These are phyloP conservation scores for Volucella zonaria DNA, from an alignment of 2,888 invertebrate genomes.

Conservation along the genomic window DNA sequence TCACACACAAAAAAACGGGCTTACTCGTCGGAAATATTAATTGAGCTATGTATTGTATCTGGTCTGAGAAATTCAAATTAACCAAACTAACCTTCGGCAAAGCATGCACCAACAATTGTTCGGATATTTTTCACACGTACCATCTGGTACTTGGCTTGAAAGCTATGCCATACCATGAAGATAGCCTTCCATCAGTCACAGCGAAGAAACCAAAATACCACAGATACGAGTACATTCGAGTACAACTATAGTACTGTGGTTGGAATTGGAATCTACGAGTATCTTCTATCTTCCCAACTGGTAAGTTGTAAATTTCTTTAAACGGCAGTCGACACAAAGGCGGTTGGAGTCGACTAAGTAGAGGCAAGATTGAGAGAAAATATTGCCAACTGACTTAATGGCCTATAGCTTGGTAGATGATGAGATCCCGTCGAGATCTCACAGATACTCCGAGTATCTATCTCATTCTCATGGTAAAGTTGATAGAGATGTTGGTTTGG, in stretches of 20 bases:
- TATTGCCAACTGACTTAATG: conserved; percentile 52
- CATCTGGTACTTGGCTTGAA: conserved; percentile 11
- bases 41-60: neutral
- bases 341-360: too few species aligned
- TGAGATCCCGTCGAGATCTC: conserved; percentile 24
- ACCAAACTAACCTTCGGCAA: conserved; percentile 50
- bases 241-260: conserved; percentile 6
- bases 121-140: conserved; percentile 53
- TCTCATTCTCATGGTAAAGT: neutral
- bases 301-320: conserved; percentile 22
- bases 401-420: conserved; percentile 46
- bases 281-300: conserved; percentile 28
- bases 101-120: conserved; percentile 14
- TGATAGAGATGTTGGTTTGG: conserved; percentile 6
- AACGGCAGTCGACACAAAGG: neutral
- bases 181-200: conserved; percentile 20
- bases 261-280: conserved; percentile 1
- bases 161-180: neutral
- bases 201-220: conserved; percentile 26
- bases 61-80: conserved; percentile 56
- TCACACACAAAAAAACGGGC: neutral
- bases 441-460: neutral
- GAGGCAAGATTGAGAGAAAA: conserved; percentile 24
- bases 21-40: conserved; percentile 31
- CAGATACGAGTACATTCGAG: too few species aligned